Percentiles rank a stretch among this genome's conserved stretches.
These are phyloP conservation scores for Myopa tessellatipennis DNA, from an alignment of 2,888 invertebrate species.

Conservation along the genomic window DNA sequence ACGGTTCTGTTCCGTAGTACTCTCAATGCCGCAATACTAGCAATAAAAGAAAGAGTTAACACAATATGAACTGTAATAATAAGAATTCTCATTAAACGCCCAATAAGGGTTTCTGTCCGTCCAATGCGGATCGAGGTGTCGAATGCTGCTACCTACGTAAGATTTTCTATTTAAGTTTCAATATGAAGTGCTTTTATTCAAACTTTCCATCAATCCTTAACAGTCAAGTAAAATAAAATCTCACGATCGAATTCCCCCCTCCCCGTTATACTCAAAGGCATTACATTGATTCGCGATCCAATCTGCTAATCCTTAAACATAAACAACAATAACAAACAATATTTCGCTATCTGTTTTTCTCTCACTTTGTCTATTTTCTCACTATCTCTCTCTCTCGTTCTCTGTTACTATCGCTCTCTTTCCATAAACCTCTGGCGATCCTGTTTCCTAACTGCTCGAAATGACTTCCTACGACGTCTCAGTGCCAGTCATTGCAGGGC, in stretches of 20 bases:
- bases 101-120: constrained; percentile 62
- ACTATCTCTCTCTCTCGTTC: background rate
- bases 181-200: constrained; percentile 7
- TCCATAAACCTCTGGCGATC: constrained; percentile 43
- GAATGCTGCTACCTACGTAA: constrained; percentile 67
- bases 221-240: constrained; percentile 38
- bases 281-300: background rate
- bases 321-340: constrained; percentile 41
- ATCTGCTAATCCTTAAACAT: constrained; percentile 31
- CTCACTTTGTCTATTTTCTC: constrained; percentile 18
- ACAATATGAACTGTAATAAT: too few species aligned
- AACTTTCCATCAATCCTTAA: constrained; percentile 7
- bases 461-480: constrained; percentile 28
- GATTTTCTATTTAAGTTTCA: constrained; percentile 30
- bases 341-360: constrained; percentile 13
- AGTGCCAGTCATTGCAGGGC: constrained; percentile 64
- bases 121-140: constrained; percentile 58
- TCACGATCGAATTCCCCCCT: background rate
- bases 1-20: too few species aligned
- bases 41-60: too few species aligned
- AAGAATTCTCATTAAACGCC: too few species aligned
- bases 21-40: too few species aligned
- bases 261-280: background rate
- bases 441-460: constrained; percentile 32
- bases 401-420: background rate